Base-by-base conservation (phyloP, 2,888 invertebrate species). In the Proisotoma minuta region DNA sequence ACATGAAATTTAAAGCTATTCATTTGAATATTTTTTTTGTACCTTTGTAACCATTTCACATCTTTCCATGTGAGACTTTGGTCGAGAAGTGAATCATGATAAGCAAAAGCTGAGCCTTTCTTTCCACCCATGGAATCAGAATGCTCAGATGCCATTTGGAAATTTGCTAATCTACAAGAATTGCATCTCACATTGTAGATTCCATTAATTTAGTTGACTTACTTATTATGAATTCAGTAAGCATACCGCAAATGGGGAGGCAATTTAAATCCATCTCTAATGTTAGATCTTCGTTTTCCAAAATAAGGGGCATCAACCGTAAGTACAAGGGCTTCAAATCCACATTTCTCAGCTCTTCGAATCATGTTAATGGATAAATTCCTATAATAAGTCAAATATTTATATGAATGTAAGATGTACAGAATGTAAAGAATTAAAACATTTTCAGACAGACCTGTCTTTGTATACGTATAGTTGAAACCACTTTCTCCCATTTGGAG, bases 221-320 rank as follows among this genome's bases (percentile, higher is more conserved):
- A n/a, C n/a, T n/a, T n/a, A n/a, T n/a, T n/a, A 18, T 47, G 5
- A 50, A 29, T 3, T 50, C n/a, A n/a, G 12, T 10, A 28, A 20
- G 23, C 24, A 28, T 80, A 89, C 86, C 81, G 85, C 57, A 96
- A 81, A 79, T 93, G 89, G 27, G 81, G 75, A 0, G 95, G 95
- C 48, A 96, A 79, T 47, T 83, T 79, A 77, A 96, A 96, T 75
- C 87, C 86, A 77, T 95, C 95, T 70, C 86, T 83, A 12, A 88
- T 81, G 78, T 96, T 94, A 0, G 87, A 86, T 59, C 88, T 81
- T 49, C 95, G 82, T 57, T 87, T 81, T 0, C 96, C 96, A 77
- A 93, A 91, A 51, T 88, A 78, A 0, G 93, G 92, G 0, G 92
- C 88, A 77, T 96, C 96, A 0, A 95, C 87, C 0, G 93, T 96